Evolutionary conservation across 1,140 invertebrate species (phyloP), one percentile per base, ranked within the genome.

Genomic region (Hetaerina americana): DNA sequence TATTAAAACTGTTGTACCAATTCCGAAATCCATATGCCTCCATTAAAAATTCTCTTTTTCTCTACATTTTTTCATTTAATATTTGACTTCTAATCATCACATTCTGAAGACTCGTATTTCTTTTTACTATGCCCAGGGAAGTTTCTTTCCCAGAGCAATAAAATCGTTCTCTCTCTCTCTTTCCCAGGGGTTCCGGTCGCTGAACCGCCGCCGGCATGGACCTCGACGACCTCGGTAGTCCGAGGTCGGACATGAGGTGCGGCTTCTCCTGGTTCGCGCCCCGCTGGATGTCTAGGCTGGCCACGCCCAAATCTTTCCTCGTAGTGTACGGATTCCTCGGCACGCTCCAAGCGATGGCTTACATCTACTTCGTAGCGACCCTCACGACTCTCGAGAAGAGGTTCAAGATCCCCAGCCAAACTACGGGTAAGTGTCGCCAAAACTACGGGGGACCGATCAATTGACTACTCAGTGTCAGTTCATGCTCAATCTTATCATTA

Each of bases 341-440:
- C 8, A 87, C 88, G n/a, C 82, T 88, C 0, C 89, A 90, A 75
- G 85, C 87, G 29, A 90, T 89, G 86, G 84, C 87, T 27, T 90
- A 85, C 75, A 86, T 89, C 75, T 90, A 90, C 75, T 87, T 89
- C 69, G 81, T 88, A 2, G 85, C 89, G 25, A 87, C 87, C 6
- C 77, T 90, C 72, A 88, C 87, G 27, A 90, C 89, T 1, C 77
- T 91, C 72, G 89, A 91, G 77, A 90, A 87, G 76, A 81, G 88
- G 73, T 90, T 90, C 75, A 88, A 89, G 77, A 88, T 90, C 75
- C 86, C 87, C 26, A 90, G 88, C 77, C 86, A 85, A 77, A 87
- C 87, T 2, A 89, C 87, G 76, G 89, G 89, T 88, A 78, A 81
- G 77, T n/a, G n/a, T 40, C 27, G 57, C 57, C 5, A 26, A 74